phyloP scores from a whole-genome alignment of 1,140 invertebrate genomes.

The Rhynchophorus ferrugineus region DNA sequence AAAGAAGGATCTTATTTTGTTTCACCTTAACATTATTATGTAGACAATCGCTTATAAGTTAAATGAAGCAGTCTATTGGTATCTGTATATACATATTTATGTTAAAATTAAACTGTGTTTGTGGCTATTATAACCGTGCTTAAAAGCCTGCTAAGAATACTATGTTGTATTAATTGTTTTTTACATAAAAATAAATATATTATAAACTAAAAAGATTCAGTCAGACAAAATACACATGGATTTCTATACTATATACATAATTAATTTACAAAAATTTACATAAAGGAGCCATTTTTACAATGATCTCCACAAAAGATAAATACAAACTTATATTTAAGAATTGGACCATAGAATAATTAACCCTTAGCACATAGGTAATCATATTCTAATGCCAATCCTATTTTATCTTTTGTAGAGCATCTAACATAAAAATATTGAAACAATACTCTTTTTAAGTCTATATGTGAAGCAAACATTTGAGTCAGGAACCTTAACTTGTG shows the following conservation, averaged over 20 bases:
- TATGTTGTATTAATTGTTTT: conserved; percentile 6
- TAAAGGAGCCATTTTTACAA: conserved; percentile 10
- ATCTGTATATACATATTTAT: conserved; percentile 14
- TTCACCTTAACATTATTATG: conserved; percentile 1
- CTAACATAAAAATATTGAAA: too few relatives aligned
- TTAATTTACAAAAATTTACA: conserved; percentile 24
- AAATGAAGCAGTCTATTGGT: conserved; percentile 19
- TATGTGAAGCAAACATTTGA: conserved; percentile 4
- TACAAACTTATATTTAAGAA: too few relatives aligned
- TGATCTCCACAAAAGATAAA: conserved; percentile 1
- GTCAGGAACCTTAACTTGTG: conserved; percentile 16
- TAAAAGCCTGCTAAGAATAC: neutral
- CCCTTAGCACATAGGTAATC: too few relatives aligned
- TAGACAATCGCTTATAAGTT: conserved; percentile 9
- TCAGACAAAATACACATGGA: conserved; percentile 25
- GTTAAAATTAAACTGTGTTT: neutral
- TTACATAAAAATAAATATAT: conserved; percentile 17
- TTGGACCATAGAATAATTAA: too few relatives aligned
- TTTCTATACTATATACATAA: conserved; percentile 25
- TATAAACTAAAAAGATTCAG: conserved; percentile 20
- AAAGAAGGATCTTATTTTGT: conserved; percentile 5
- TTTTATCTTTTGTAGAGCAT: too few relatives aligned
- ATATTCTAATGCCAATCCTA: too few relatives aligned
- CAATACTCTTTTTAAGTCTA: too few relatives aligned
- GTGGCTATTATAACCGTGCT: neutral